Evolutionary conservation across 2,113 vertebrate species (phyloP), one percentile per base, ranked within the genome.

Genomic region (Condylura cristata): DNA sequence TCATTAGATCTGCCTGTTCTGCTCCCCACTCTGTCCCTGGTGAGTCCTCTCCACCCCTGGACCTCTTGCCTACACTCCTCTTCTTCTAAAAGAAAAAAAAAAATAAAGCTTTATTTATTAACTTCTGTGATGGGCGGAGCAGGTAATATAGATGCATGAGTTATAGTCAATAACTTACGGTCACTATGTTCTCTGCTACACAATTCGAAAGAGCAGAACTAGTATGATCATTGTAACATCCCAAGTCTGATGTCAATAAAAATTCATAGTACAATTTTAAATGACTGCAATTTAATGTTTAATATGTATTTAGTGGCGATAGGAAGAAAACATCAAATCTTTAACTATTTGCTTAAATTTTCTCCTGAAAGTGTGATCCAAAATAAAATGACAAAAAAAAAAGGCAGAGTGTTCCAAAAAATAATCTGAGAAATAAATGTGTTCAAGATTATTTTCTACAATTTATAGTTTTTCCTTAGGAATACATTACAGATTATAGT

Each of bases 371-470:
- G n/a, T 16, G 8, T 90, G 56, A 71, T 44, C 24, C 18, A 37
- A 48, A 78, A 89, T 96, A 71, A 93, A 81, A 63, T 48, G 48
- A 75, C 46, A 41, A 48, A 26, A 79, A 39, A 61, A 87, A 82
- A 89, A n/a, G n/a, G 32, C 46, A 92, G 28, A 75, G 34, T 86
- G 8, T 13, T 70, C 11, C 30, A n/a, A 85, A n/a, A 85, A 86
- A 83, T 58, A 86, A 91, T 80, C 51, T 13, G 10, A 65, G 28
- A 20, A 83, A 39, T 34, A 72, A 83, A 72, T 56, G 14, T 65
- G 14, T 46, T 86, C 76, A n/a, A 84, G 34, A 53, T 61, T 82
- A 72, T 70, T 96, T 95, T 86, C 22, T 74, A 72, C 5, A 86
- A 88, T 32, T 63, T 53, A 46, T 37, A 90, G 12, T 65, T 92